Evolutionary conservation across 2,888 invertebrate genomes (phyloP).

Genomic region (Rugalucina vietnamica): DNA sequence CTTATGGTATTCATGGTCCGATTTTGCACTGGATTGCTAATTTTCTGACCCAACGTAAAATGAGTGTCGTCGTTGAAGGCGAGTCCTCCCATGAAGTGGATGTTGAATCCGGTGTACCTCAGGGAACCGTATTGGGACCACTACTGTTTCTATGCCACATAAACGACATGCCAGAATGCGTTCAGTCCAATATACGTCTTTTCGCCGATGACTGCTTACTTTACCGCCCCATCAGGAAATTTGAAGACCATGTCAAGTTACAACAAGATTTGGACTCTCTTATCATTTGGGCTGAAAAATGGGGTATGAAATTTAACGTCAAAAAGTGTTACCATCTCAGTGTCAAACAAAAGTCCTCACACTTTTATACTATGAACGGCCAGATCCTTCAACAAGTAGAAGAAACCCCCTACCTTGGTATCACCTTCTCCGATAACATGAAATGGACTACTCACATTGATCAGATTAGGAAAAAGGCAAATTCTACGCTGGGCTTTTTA

Average conservation of each 20-base stretch:
- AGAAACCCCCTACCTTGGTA: background rate
- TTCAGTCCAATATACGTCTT: constrained; percentile 6
- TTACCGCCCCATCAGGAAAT: background rate
- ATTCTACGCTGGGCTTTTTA: constrained; percentile 30
- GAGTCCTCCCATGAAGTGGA: background rate
- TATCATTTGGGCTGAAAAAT: constrained; percentile 12
- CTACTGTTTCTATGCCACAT: constrained; percentile 23
- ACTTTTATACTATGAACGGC: constrained; percentile 16
- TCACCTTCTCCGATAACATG: constrained; percentile 24
- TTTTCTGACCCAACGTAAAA: background rate
- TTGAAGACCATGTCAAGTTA: background rate
- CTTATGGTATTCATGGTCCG: constrained; percentile 15
- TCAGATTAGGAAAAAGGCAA: constrained; percentile 32
- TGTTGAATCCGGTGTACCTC: constrained; percentile 23
- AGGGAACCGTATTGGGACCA: constrained; percentile 21
- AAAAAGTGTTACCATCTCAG: constrained; percentile 29
- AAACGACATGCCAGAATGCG: constrained; percentile 24
- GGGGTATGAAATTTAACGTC: constrained; percentile 37
- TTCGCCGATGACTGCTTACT: constrained; percentile 20
- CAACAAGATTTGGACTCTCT: constrained; percentile 25
- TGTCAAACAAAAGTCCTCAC: background rate
- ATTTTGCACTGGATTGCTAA: background rate
- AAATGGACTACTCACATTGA: constrained; percentile 32
- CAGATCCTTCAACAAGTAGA: constrained; percentile 11
- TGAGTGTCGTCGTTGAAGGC: constrained; percentile 12